Percentiles rank a stretch among this genome's conserved stretches.
Conservation (phyloP, 37 sponge, comb jelly and placozoan species). For the Hexactinellida sp. region DNA sequence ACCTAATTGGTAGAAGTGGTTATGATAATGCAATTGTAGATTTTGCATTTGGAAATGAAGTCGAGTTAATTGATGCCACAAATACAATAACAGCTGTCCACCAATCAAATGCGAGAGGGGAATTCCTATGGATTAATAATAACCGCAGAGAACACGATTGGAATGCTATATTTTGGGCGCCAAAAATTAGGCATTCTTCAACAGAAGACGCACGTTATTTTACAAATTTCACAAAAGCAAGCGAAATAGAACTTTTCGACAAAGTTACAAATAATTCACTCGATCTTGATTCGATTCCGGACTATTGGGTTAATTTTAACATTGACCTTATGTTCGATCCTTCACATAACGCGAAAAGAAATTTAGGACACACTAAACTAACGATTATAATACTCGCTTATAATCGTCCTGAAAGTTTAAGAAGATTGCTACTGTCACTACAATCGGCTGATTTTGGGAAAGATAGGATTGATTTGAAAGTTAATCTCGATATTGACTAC, state of each 20-base stretch:
- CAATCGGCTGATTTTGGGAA: not conserved
- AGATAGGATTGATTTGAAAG: not conserved
- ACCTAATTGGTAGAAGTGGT: not conserved
- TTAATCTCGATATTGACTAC: not conserved
- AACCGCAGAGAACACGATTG: not conserved
- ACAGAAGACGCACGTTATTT: not conserved
- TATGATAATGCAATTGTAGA: not conserved
- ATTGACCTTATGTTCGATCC: not conserved
- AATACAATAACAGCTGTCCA: not conserved
- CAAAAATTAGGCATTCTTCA: not conserved
- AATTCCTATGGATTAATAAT: not conserved
- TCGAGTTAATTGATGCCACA: not conserved
- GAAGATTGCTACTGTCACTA: not conserved
- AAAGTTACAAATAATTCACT: not conserved
- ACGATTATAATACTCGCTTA: not conserved
- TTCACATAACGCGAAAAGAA: not conserved
- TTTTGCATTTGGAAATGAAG: not conserved
- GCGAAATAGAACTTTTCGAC: not conserved
- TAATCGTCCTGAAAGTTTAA: slow-evolving; percentile 14
- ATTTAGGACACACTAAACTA: not conserved
- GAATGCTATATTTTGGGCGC: slow-evolving; percentile 3
- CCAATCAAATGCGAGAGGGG: not conserved
- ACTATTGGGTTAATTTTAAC: not conserved
- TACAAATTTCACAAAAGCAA: not conserved
- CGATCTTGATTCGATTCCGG: not conserved